Evolutionary conservation across 2,888 invertebrate genomes (phyloP), one percentile per base, ranked within the genome.

Genomic region (Abrostola tripartita): DNA sequence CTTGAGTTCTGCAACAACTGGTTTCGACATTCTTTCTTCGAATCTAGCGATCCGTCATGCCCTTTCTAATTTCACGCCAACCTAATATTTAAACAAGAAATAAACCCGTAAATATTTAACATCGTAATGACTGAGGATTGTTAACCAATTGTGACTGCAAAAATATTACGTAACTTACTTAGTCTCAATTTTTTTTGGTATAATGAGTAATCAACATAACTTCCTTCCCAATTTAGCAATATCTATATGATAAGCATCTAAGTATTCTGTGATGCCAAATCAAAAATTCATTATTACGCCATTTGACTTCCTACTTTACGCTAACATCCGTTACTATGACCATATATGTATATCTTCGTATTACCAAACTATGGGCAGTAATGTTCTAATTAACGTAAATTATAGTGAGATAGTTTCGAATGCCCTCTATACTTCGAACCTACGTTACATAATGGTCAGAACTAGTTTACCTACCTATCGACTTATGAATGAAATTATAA

Each of bases 401-500:
- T 37, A 42, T 60, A 49, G 47, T 61, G 51, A 51, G 74, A 78
- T 73, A 72, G 71, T 86, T 85, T 82, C 78, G 74, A 76, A 78
- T 80, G 78, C 84, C 85, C 80, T 82, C 81, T 79, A 80, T 81
- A 76, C 76, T 75, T 74, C 37, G 44, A 52, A 65, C 52, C 67
- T 78, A 68, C 71, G 53, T 71, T 78, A 54, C 55, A 81, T 75
- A 78, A 81, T 61, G 59, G 24, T 36, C 66, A 77, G 72, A 87
- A 88, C 89, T 82, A 84, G 87, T 88, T 87, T 85, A 72, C 56
- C 71, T 64, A 66, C 53, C 56, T 55, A 58, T 56, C 59, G 38
- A 72, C 79, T 81, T 73, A 76, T 81, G 81, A 85, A 85, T 85
- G 80, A 84, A 81, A 79, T 81, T 79, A 79, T 74, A 79, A 82